phyloP scores from a whole-genome alignment of 2,888 invertebrate genomes.

The Oscheius sp. region DNA sequence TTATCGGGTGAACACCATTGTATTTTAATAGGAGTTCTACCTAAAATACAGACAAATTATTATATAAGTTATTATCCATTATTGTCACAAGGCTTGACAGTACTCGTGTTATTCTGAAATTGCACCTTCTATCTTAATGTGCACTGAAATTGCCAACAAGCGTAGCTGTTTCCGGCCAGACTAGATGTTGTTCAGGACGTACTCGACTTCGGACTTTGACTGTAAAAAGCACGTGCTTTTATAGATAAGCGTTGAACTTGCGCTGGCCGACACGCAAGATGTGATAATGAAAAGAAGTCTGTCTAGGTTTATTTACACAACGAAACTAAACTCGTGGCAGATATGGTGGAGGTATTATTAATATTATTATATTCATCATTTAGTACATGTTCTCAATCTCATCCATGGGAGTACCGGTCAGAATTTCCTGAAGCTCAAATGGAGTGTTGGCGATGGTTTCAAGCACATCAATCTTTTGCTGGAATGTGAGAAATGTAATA shows the following conservation, averaged over 20 bases:
- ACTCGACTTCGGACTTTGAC: constrained; percentile 25
- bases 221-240: constrained; percentile 15
- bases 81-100: too few relatives aligned
- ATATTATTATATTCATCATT: background rate
- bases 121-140: too few relatives aligned
- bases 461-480: constrained; percentile 22
- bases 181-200: background rate
- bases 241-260: constrained; percentile 25
- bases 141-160: too few relatives aligned
- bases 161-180: too few relatives aligned
- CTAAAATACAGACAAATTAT: too few relatives aligned
- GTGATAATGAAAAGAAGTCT: background rate
- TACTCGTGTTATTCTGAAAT: too few relatives aligned
- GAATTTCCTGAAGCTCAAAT: background rate
- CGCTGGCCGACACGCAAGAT: background rate
- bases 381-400: background rate
- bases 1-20: too few relatives aligned
- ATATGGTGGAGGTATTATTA: background rate
- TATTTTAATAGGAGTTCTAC: too few relatives aligned
- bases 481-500: background rate
- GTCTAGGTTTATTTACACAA: too few relatives aligned
- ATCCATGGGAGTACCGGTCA: background rate
- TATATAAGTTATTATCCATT: too few relatives aligned
- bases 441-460: constrained; percentile 6
- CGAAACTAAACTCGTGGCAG: background rate